Percentiles rank a stretch among this genome's conserved stretches.
These are phyloP conservation scores for Acanthiza pusilla DNA, from an alignment of 2,797 vertebrate genomes.

Conservation along the genomic window DNA sequence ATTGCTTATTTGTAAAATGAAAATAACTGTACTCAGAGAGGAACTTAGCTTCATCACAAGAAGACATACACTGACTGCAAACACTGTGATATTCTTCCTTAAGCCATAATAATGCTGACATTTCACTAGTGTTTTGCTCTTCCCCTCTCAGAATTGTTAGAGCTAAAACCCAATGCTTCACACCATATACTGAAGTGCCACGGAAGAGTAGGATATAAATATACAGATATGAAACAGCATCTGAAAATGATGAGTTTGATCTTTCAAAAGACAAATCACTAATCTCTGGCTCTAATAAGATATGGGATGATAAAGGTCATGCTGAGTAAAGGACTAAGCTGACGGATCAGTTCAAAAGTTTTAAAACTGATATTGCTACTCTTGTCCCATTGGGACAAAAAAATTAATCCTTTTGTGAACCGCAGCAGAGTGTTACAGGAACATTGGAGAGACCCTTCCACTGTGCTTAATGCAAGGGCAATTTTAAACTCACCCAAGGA, in stretches of 20 bases:
- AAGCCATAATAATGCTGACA: slow-evolving; percentile 14
- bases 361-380: neutral
- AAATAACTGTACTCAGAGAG: neutral
- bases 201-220: slow-evolving; percentile 9
- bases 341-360: neutral
- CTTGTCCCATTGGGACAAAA: neutral
- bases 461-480: slow-evolving; percentile 14
- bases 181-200: neutral
- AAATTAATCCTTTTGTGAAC: neutral
- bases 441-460: neutral
- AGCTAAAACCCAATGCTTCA: neutral
- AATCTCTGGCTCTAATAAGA: slow-evolving; percentile 34
- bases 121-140: neutral
- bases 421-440: neutral
- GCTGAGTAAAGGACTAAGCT: neutral
- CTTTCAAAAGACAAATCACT: slow-evolving; percentile 39
- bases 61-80: neutral
- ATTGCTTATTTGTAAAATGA: slow-evolving; percentile 19
- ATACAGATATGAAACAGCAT: slow-evolving; percentile 18
- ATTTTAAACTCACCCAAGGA: slow-evolving; percentile 13
- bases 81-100: slow-evolving; percentile 2
- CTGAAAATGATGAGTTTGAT: slow-evolving; percentile 39
- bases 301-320: slow-evolving; percentile 32
- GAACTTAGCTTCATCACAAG: neutral
- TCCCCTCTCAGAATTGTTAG: neutral